phyloP scores from a whole-genome alignment of 2,888 invertebrate species.

The Limnephilus auricula region DNA sequence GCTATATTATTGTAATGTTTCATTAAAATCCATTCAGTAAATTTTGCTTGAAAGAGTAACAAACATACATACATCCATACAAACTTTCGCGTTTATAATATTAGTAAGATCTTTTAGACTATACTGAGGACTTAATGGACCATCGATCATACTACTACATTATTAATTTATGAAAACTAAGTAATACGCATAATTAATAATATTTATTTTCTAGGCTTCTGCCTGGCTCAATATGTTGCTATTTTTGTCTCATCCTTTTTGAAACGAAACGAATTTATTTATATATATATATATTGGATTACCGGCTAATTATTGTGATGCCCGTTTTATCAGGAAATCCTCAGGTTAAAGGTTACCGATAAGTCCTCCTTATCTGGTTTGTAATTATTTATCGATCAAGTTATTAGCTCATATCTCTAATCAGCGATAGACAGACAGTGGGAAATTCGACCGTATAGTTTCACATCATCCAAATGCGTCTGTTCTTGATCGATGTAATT shows the following conservation, averaged over 20 bases:
- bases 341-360: background rate
- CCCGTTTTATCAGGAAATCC: background rate
- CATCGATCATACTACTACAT: background rate
- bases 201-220: background rate
- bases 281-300: background rate
- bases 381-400: background rate
- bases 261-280: background rate
- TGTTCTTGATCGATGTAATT: background rate
- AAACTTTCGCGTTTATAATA: too few species aligned
- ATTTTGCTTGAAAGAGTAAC: too few species aligned
- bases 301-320: background rate
- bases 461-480: background rate
- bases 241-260: background rate
- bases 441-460: background rate
- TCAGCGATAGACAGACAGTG: background rate
- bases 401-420: background rate
- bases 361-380: constrained; percentile 6
- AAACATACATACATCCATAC: too few species aligned
- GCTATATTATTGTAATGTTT: too few species aligned
- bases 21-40: too few species aligned
- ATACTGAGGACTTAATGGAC: background rate
- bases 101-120: too few species aligned
- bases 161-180: background rate
- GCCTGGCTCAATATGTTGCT: background rate
- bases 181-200: background rate